These are phyloP conservation scores for Koerneria pararmatus DNA, from an alignment of 2,888 invertebrate species.

Conservation along the genomic window DNA sequence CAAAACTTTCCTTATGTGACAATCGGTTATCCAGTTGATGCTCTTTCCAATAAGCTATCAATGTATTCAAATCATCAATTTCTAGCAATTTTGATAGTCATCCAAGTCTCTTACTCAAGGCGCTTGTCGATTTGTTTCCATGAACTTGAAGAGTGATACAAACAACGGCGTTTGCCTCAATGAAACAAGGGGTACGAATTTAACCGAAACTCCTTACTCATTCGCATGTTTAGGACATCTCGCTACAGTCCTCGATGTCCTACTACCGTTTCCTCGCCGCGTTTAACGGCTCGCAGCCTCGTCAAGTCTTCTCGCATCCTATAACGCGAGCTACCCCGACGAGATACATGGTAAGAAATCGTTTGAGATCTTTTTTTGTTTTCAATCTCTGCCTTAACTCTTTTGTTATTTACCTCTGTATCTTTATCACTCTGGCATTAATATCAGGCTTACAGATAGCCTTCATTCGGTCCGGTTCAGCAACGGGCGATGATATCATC, in stretches of 20 bases:
- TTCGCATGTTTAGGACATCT: conserved; percentile 24
- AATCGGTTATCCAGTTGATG: no score
- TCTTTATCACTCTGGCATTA: no score
- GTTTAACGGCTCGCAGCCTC: conserved; percentile 48
- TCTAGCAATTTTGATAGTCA: no score
- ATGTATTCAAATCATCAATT: no score
- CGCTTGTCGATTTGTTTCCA: no score
- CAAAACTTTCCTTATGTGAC: no score
- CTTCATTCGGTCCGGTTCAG: conserved; percentile 49
- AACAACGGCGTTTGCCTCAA: no score
- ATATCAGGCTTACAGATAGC: conserved; percentile 36
- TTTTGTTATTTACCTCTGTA: no score
- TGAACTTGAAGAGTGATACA: no score
- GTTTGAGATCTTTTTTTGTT: not conserved
- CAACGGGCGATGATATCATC: conserved; percentile 41
- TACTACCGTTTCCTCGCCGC: conserved; percentile 47
- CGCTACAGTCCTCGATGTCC: conserved; percentile 9
- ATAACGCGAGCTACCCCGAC: conserved; percentile 40
- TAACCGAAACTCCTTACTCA: not conserved
- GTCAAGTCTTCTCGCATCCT: conserved; percentile 40
- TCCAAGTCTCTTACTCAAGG: no score
- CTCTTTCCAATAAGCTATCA: no score
- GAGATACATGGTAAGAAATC: conserved; percentile 32
- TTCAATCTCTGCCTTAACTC: no score
- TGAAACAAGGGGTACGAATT: not conserved